Base-by-base conservation (phyloP, 53 echinoderm and acorn worm species). In the Echinarachnius parma region DNA sequence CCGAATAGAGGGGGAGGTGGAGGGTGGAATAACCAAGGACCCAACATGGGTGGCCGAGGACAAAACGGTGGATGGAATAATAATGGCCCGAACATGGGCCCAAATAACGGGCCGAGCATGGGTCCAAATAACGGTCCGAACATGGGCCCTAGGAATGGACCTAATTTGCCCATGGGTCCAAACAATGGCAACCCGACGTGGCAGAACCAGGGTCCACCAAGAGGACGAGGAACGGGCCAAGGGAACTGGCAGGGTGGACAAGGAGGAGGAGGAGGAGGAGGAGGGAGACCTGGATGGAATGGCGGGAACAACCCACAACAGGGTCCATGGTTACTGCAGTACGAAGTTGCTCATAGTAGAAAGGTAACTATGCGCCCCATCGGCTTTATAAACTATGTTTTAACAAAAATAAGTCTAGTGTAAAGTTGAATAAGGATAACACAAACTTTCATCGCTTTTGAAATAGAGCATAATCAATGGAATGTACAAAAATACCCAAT, bases 221-320 rank as follows among this genome's bases (percentile, higher is more conserved):
- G 60, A n/a, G 4, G 4, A 5, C 16, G 19, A 52, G 52, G 60
- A 28, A 24, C 58, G 15, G 60, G 65, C 13, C 42, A 39, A 39
- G 28, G 65, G 45, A 44, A 44, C 45, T 39, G 44, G 25, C 65
- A 65, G 48, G 39, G 59, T 15, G 28, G 28, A 28, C 57, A 56
- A 13, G 27, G 27, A 27, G 33, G 33, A 32, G 34, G 34, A 9
- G n/a, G 19, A 3, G 21, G 42, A 37, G 63, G 63, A 21, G 21
- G 21, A 21, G 62, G 62, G 15, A 24, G 37, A 37, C 35, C 36
- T 5, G 62, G 62, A 5, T 62, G 62, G 62, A 62, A 62, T 39
- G 23, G 39, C 35, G 62, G 62, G 11, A 68, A 52, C 30, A 66
- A 45, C 46, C 65, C 65, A 4, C 46, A 47, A 15, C 66, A 66